A percentile compares a stretch with the other conserved stretches of the same genome.
These are phyloP conservation scores for Tapirus indicus DNA, from an alignment of 2,797 vertebrate genomes.

Conservation along the genomic window DNA sequence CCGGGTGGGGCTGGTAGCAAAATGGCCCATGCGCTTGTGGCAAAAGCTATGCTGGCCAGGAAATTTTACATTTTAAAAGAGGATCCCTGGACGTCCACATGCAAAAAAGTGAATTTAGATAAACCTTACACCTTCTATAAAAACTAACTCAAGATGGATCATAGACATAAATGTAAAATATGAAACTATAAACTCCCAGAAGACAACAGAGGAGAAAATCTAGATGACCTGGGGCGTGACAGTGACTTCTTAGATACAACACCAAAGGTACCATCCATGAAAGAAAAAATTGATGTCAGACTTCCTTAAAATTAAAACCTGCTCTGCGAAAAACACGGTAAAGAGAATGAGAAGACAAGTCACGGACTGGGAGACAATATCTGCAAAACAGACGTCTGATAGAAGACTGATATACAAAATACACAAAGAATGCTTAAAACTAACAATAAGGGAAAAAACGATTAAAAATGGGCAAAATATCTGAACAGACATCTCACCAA, in stretches of 20 bases:
- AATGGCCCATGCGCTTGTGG: rapidly evolving
- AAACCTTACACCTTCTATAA: not conserved
- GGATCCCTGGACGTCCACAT: not conserved
- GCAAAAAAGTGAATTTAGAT: too few species aligned
- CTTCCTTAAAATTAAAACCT: not conserved
- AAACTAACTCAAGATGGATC: not conserved
- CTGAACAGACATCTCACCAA: not conserved
- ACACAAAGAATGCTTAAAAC: not conserved
- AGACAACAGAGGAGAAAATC: rapidly evolving
- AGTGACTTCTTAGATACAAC: rapidly evolving
- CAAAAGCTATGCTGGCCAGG: not conserved
- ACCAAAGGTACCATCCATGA: rapidly evolving
- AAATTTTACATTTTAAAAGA: not conserved
- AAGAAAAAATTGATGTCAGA: rapidly evolving
- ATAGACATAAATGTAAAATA: rapidly evolving
- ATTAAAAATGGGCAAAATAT: not conserved
- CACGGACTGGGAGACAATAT: too few species aligned
- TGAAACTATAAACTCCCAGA: too few species aligned
- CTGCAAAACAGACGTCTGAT: not conserved
- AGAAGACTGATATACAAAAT: not conserved
- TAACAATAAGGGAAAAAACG: not conserved
- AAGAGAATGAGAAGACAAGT: too few species aligned
- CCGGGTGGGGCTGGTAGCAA: not conserved
- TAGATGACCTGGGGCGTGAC: rapidly evolving
- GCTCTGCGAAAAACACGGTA: not conserved